These are phyloP conservation scores for Ascidia mentula DNA, from an alignment of 23 tunicate species.

Conservation along the genomic window DNA sequence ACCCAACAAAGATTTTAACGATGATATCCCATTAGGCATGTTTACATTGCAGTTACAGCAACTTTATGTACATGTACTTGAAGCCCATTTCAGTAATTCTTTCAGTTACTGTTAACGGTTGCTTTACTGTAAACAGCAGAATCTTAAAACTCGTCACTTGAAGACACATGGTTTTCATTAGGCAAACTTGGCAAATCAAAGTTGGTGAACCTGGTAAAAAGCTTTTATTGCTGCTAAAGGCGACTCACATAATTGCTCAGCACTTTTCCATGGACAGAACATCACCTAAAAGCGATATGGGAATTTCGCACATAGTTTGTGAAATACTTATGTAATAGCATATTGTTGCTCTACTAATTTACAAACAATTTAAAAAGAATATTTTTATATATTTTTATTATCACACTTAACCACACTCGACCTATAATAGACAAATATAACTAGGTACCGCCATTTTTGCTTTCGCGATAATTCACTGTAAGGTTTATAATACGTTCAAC, in stretches of 20 bases:
- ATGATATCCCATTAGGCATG: slow-evolving; percentile 3
- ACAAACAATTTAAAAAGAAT: too few species aligned
- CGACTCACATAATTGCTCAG: not conserved
- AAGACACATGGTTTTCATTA: not conserved
- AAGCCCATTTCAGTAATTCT: not conserved
- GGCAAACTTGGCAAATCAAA: not conserved
- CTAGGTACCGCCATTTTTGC: slow-evolving; percentile 8
- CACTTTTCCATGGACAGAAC: not conserved
- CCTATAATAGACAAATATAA: too few species aligned
- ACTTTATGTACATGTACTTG: not conserved
- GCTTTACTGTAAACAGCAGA: not conserved
- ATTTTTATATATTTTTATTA: too few species aligned
- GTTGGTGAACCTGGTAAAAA: not conserved
- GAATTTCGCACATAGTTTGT: too few species aligned
- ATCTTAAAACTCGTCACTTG: not conserved
- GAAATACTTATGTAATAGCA: too few species aligned
- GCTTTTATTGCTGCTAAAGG: not conserved
- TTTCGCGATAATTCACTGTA: not conserved
- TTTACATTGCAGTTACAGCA: not conserved
- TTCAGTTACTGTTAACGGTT: slow-evolving; percentile 6
- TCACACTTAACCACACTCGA: too few species aligned
- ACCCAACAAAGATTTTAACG: not conserved
- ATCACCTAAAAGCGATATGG: too few species aligned
- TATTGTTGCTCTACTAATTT: too few species aligned
- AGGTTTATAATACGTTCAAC: not conserved